Evolutionary conservation across 1,140 invertebrate species (phyloP), one percentile per base, ranked within the genome.

Genomic region (Drosophila arizonae): DNA sequence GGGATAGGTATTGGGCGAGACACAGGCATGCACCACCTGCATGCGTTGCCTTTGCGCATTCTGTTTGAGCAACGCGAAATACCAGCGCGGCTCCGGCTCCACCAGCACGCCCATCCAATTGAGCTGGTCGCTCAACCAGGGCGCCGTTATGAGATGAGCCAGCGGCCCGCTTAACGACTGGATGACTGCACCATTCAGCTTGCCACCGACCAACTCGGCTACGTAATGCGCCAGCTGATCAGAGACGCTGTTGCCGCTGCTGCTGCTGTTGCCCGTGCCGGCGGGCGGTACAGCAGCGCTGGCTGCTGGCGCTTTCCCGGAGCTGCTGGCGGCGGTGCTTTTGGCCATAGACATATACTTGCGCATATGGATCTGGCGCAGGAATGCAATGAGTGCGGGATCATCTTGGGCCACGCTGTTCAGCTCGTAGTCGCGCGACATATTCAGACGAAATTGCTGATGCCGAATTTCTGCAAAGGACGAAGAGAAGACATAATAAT

Each of bases 81-180:
- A 96, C 91, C 94, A 94, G 28, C 94, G 90, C 0, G 96, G 94
- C 87, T 96, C 95, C 0, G 96, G 95, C 60, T 96, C 94, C 9
- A 96, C 94, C 48, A 96, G 92, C 5, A 97, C 92, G 3, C 96
- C 96, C 62, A 92, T 92, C 96, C 96, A 97, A 48, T 93, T 93
- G 11, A 96, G 92, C n/a, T 94, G 93, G 6, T 93, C 92, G 79
- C 96, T 96, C 43, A 97, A 89, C 93, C 94, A 96, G 62, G 91
- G 91, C 54, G 90, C 90, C 33, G 91, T 91, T 67, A 92, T 90
- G 30, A 91, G 68, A 67, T 92, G 74, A 48, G 89, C 90, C 66
- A 85, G 86, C 69, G 93, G 92, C 68, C 93, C 91, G 75, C 92
- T 93, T 36, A 94, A 89, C 67, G 93, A 94, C 74, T 94, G 93